Percentiles rank a stretch among this genome's conserved stretches.
Evolutionary conservation across 92 coral and sea anemone genomes (phyloP).

Genomic region (Phenganax stokvisi): DNA sequence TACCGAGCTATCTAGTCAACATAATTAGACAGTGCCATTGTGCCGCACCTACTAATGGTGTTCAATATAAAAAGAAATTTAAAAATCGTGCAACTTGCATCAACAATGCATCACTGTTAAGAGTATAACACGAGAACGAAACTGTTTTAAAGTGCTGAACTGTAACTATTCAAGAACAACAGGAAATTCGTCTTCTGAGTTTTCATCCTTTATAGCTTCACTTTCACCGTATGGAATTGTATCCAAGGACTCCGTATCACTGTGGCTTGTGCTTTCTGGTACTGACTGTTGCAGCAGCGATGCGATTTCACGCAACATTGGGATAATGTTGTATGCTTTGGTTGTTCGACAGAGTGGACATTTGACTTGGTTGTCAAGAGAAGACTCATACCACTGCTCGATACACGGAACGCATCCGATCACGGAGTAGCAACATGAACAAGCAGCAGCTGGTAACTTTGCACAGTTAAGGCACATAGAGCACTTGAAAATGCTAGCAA

Average conservation of each 20-base stretch:
- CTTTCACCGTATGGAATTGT: conserved; percentile 33
- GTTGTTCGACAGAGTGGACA: conserved; percentile 52
- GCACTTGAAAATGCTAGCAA: conserved; percentile 3
- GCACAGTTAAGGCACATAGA: background rate
- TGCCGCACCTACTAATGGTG: no score
- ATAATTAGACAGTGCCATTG: no score
- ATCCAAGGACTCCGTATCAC: conserved; percentile 3
- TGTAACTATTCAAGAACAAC: no score
- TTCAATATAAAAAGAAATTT: no score
- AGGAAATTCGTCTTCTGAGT: no score
- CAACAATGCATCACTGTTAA: no score
- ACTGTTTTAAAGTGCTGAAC: no score
- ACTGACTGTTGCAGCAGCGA: conserved; percentile 47
- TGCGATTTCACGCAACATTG: conserved; percentile 46
- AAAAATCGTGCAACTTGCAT: no score
- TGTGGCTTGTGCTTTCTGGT: conserved; percentile 16
- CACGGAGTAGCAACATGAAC: conserved; percentile 49
- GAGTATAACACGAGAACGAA: no score
- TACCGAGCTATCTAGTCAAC: no score
- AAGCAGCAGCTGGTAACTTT: conserved; percentile 47
- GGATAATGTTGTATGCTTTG: conserved; percentile 44
- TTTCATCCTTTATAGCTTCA: conserved; percentile 5
- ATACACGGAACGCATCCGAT: conserved; percentile 53
- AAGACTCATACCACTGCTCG: conserved; percentile 55
- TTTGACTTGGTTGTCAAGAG: conserved; percentile 10